Evolutionary conservation across 2,113 vertebrate genomes (phyloP).

Genomic region (Bos taurus): ARS-UCD2.0 NC_037357.1:124001-124500

Average conservation of each 20-base stretch:
- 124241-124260: neutral
- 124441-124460: too few species aligned
- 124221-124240: neutral
- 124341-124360: too few species aligned
- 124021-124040: neutral
- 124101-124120: neutral
- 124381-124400: too few species aligned
- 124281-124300: neutral
- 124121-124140: neutral
- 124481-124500: too few species aligned
- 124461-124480: too few species aligned
- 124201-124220: neutral
- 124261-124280: neutral
- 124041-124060: neutral
- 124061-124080: neutral
- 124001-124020: neutral
- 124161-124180: neutral
- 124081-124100: neutral
- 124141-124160: neutral
- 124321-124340: neutral
- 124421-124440: too few species aligned
- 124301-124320: neutral
- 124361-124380: too few species aligned
- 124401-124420: too few species aligned
- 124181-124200: neutral